Conservation (phyloP, 1,140 invertebrate species). For the Drosophila carrolli region DNA sequence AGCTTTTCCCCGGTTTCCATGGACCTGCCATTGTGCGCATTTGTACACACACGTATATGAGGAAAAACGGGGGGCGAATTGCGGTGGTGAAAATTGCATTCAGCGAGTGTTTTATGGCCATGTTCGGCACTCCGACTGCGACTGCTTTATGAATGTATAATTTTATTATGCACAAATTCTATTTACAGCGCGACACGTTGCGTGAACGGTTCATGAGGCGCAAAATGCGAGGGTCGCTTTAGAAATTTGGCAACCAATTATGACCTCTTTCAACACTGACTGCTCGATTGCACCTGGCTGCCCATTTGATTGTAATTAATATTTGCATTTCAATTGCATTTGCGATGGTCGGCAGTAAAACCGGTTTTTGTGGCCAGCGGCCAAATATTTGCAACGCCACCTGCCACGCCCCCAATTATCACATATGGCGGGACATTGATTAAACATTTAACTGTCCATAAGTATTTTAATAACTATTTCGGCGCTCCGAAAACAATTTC, state of each 20-base stretch:
- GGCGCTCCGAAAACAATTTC: slow-evolving; percentile 33
- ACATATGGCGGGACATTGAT: slow-evolving; percentile 48
- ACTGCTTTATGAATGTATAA: slow-evolving; percentile 63
- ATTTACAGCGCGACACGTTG: slow-evolving; percentile 56
- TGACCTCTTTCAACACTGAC: not conserved
- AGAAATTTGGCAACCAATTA: not conserved
- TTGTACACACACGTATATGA: not conserved
- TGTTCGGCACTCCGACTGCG: slow-evolving; percentile 9
- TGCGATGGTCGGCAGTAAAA: slow-evolving; percentile 21
- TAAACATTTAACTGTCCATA: slow-evolving; percentile 51
- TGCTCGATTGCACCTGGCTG: slow-evolving; percentile 7
- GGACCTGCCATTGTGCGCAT: slow-evolving; percentile 19
- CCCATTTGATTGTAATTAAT: slow-evolving; percentile 43
- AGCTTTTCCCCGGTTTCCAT: slow-evolving; percentile 17
- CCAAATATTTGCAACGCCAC: slow-evolving; percentile 35
- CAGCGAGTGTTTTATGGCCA: slow-evolving; percentile 33
- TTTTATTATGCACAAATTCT: slow-evolving; percentile 70
- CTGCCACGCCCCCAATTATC: slow-evolving; percentile 42
- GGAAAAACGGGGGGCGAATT: not conserved
- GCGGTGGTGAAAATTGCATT: slow-evolving; percentile 41
- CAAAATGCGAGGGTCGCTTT: slow-evolving; percentile 37
- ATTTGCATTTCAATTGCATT: slow-evolving; percentile 52
- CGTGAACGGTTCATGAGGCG: slow-evolving; percentile 39
- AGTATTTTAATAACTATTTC: slow-evolving; percentile 71
- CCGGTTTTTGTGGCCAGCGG: slow-evolving; percentile 31